Base-by-base conservation (phyloP, 2,113 vertebrate species). In the Nyctibius bracteatus region DNA sequence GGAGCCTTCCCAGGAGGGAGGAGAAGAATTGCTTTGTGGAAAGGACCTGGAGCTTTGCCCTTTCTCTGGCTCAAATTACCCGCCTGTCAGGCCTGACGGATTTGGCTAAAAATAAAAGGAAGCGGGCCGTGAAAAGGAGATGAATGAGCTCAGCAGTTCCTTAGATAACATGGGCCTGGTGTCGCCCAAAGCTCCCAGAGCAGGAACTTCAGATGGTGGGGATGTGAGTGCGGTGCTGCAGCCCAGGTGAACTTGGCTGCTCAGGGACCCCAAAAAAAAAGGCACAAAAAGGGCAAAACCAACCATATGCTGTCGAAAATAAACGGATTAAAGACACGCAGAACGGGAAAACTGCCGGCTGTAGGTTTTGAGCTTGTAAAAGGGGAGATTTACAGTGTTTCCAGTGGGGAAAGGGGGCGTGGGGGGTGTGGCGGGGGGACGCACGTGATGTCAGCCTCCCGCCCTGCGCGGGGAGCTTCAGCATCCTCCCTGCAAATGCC, bases 81-180 rank as follows among this genome's bases (percentile, higher is more conserved):
- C 98, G 98, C 98, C 98, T 99, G 98, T 99, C 98, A 99, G 97
- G 98, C 97, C 98, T 99, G 98, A 99, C 98, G 98, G 98, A 99
- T 99, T 98, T 98, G 98, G 99, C 98, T 98, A 99, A 98, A 99
- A 99, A 99, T 99, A 99, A 99, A 99, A 99, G 98, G 98, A 99
- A 99, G 97, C 98, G 94, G 97, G 98, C 98, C 94, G 92, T 97
- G 98, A 98, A 98, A 98, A 98, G 98, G 97, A 97, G 97, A 98
- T 99, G 98, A 99, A 99, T 99, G 98, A 98, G 98, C 98, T 98
- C 98, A 97, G 97, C 95, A 97, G 96, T 97, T 98, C 98, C 96
- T 98, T 96, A 97, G 97, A 98, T 98, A 98, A 98, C 97, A 96
- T 70, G 88, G 97, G 90, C 91, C 96, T 95, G 95, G 96, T 97